phyloP scores from a whole-genome alignment of 2,113 vertebrate genomes.

The Antechinus flavipes region DNA sequence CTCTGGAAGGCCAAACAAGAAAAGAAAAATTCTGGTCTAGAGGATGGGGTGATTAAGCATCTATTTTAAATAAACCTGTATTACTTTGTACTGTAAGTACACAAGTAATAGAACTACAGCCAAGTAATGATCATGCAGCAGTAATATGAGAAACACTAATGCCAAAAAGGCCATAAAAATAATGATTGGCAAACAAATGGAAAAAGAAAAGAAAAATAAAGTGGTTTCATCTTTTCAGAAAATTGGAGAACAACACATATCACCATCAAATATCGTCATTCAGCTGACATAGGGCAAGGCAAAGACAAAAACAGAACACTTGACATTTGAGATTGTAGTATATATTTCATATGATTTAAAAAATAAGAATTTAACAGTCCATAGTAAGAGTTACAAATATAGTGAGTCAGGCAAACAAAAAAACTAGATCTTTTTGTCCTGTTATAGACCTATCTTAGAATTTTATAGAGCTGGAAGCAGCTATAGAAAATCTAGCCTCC shows the following conservation, averaged over 20 bases:
- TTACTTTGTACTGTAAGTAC: background rate
- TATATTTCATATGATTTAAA: background rate
- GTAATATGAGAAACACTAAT: slow-evolving; percentile 6
- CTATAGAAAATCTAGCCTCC: background rate
- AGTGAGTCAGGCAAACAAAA: background rate
- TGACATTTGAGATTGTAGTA: background rate
- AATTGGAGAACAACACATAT: background rate
- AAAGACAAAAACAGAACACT: background rate
- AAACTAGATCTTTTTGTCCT: background rate
- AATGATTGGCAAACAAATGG: background rate
- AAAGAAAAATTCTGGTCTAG: background rate
- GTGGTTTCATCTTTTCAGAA: background rate
- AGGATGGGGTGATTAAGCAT: background rate
- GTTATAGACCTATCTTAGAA: background rate
- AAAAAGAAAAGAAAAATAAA: slow-evolving; percentile 7
- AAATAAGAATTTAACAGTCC: background rate
- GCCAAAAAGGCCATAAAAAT: background rate
- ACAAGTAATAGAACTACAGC: background rate
- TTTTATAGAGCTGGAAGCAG: background rate
- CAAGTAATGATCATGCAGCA: background rate
- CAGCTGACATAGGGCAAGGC: background rate
- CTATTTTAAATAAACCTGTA: background rate
- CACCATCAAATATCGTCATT: background rate
- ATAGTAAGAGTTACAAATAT: background rate
- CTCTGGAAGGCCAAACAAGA: background rate